Evolutionary conservation across 2,797 vertebrate species (phyloP).

Genomic region (Onychomys torridus): DNA sequence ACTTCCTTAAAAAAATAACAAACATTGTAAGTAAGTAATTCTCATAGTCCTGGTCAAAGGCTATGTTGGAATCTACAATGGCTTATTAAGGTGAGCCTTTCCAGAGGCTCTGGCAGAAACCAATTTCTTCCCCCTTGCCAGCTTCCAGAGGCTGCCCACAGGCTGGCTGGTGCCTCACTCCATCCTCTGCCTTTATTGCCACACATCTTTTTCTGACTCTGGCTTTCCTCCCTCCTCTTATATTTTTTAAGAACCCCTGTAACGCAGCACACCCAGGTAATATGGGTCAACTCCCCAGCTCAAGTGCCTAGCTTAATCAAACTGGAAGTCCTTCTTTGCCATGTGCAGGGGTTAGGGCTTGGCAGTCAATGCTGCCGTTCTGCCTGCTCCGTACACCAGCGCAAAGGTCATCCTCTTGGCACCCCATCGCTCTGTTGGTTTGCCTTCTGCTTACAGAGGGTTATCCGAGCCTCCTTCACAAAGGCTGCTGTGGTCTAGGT

Average conservation of each 20-base stretch:
- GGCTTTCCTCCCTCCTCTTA: neutral
- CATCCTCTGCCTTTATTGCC: neutral
- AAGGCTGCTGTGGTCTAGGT: neutral
- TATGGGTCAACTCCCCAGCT: neutral
- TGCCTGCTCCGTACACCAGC: accelerated
- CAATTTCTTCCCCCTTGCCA: neutral
- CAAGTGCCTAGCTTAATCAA: neutral
- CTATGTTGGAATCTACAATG: neutral
- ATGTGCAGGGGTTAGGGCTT: neutral
- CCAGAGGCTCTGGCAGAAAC: neutral
- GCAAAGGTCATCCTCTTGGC: neutral
- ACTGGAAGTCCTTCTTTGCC: neutral
- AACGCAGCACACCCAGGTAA: neutral
- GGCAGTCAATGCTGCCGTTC: neutral
- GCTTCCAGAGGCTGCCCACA: neutral
- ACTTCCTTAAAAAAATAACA: neutral
- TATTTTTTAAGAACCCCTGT: neutral
- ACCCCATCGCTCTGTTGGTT: neutral
- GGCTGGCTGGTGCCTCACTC: neutral
- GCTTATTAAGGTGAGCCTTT: neutral
- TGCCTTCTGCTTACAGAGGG: neutral
- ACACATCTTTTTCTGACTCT: neutral
- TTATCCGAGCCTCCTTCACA: neutral
- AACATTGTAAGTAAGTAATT: neutral
- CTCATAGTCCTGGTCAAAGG: neutral